Conservation (phyloP, 1,140 invertebrate species). For the Procambarus virginalis region DNA sequence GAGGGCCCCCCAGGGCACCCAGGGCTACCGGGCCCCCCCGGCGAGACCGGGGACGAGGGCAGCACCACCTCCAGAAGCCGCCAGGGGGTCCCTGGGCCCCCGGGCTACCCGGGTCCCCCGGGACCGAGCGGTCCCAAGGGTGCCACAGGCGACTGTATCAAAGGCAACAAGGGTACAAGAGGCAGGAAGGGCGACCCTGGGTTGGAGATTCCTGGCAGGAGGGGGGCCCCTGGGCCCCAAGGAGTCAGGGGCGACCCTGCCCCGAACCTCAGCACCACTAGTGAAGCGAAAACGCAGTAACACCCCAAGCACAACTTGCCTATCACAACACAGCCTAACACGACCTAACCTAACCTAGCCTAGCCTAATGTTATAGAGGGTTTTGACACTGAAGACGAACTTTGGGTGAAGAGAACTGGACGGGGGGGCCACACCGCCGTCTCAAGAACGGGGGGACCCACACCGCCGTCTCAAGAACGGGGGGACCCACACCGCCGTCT, state of each 20-base stretch:
- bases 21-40: not conserved
- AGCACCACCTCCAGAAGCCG: not conserved
- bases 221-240: conserved; percentile 9
- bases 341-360: too few species aligned
- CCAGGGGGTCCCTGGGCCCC: conserved; percentile 28
- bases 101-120: conserved; percentile 10
- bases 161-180: conserved; percentile 22
- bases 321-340: too few species aligned
- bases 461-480: too few species aligned
- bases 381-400: too few species aligned
- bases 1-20: conserved; percentile 11
- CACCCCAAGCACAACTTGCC: too few species aligned
- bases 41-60: conserved; percentile 23
- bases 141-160: conserved; percentile 27
- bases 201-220: not conserved
- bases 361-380: too few species aligned
- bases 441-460: too few species aligned
- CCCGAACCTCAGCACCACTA: not conserved
- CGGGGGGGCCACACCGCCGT: too few species aligned
- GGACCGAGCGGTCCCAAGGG: conserved; percentile 1
- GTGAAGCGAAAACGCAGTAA: not conserved
- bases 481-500: too few species aligned
- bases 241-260: conserved; percentile 14
- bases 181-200: conserved; percentile 38
- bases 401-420: too few species aligned